A percentile compares a stretch with the other conserved stretches of the same genome.
Conservation (phyloP, 2,888 invertebrate genomes). For the Cheilosia vernalis region DNA sequence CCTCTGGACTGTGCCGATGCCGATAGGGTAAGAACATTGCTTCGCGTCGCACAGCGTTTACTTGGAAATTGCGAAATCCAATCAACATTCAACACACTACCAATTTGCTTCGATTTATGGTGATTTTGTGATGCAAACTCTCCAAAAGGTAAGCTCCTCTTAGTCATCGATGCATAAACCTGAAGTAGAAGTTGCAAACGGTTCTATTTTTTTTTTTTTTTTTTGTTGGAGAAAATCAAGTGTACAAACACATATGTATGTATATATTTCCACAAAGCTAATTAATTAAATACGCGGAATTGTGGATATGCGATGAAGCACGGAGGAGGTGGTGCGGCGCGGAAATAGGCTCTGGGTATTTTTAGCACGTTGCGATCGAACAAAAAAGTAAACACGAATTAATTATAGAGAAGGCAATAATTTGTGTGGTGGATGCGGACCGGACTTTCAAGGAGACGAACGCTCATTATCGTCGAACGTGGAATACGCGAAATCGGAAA, state of each 20-base stretch:
- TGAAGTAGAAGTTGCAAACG: not conserved
- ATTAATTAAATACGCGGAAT: slow-evolving; percentile 7
- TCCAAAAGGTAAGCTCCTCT: not conserved
- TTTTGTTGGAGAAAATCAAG: too few relatives aligned
- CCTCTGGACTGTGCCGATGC: not conserved
- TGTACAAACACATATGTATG: not conserved
- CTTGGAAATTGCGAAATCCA: slow-evolving; percentile 11
- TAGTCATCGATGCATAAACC: slow-evolving; percentile 3
- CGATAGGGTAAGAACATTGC: not conserved
- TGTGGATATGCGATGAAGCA: not conserved
- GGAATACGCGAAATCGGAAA: slow-evolving; percentile 17
- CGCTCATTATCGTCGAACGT: slow-evolving; percentile 8
- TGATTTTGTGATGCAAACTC: not conserved
- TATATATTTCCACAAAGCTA: not conserved
- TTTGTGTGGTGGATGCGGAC: not conserved
- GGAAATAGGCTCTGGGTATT: slow-evolving; percentile 3
- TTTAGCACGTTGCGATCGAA: slow-evolving; percentile 13
- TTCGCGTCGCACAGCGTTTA: slow-evolving; percentile 14
- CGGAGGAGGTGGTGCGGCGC: not conserved
- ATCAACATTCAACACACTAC: slow-evolving; percentile 15
- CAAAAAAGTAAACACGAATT: slow-evolving; percentile 5
- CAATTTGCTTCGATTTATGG: slow-evolving; percentile 12
- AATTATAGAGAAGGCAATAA: slow-evolving; percentile 23
- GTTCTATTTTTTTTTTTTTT: too few relatives aligned
- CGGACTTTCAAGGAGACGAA: not conserved